A percentile compares a stretch with the other conserved stretches of the same genome.
Evolutionary conservation across 2,113 vertebrate genomes (phyloP).

Genomic region (Chrysochloris asiatica): DNA sequence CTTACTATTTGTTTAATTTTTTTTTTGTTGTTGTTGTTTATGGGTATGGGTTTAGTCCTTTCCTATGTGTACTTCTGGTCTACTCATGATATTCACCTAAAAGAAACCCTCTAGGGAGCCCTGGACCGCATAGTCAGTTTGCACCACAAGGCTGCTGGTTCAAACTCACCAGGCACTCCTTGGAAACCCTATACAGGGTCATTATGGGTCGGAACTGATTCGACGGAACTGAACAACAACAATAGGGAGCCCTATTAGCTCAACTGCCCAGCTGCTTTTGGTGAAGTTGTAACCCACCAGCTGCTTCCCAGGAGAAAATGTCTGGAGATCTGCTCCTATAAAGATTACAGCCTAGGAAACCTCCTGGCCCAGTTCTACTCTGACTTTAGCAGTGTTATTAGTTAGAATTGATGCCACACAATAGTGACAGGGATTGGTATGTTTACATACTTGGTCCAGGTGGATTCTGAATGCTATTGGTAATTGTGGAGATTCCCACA

Average conservation of each 20-base stretch:
- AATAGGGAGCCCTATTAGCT: too few species aligned
- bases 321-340: not conserved
- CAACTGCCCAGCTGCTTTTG: not conserved
- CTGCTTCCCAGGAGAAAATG: not conserved
- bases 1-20: constrained; percentile 27
- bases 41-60: constrained; percentile 45
- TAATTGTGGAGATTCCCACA: not conserved
- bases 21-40: not conserved
- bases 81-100: constrained; percentile 6
- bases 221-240: too few species aligned
- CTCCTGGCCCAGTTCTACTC: not conserved
- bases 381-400: not conserved
- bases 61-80: not conserved
- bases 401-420: not conserved
- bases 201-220: too few species aligned
- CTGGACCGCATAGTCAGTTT: too few species aligned
- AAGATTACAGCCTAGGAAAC: not conserved
- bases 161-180: too few species aligned
- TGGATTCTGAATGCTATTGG: not conserved
- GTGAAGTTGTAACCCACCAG: not conserved
- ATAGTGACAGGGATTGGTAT: not conserved
- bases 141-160: too few species aligned
- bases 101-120: not conserved
- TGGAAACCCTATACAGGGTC: too few species aligned
- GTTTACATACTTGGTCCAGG: constrained; percentile 5